phyloP scores from a whole-genome alignment of 2,113 vertebrate genomes.

The Aepyceros melampus region DNA sequence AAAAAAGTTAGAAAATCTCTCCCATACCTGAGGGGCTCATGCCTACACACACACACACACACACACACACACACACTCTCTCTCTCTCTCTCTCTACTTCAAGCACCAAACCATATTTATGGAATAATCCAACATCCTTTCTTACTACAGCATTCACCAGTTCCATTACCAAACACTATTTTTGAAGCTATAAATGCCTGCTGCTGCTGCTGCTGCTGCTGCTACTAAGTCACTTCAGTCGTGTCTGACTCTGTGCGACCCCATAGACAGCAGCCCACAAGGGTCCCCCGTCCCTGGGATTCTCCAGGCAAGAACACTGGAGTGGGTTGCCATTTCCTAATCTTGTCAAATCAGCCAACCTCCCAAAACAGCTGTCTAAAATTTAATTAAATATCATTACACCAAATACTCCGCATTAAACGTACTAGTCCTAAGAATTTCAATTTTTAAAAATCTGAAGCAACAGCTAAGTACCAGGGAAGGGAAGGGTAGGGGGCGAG shows the following conservation, averaged over 20 bases:
- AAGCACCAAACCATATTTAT: background rate
- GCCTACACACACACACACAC: background rate
- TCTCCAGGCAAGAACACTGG: no score
- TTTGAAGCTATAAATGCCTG: background rate
- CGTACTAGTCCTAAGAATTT: background rate
- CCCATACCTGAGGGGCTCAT: background rate
- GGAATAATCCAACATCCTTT: background rate
- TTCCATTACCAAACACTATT: background rate
- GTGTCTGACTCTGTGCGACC: no score
- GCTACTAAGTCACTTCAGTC: no score
- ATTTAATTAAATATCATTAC: background rate
- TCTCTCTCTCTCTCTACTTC: background rate
- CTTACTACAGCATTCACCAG: background rate
- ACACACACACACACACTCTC: background rate
- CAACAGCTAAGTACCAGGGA: background rate
- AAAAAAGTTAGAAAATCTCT: background rate
- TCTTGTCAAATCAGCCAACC: conserved; percentile 10
- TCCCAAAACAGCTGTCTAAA: background rate
- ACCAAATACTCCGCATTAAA: background rate
- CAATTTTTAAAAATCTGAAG: background rate
- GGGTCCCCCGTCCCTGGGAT: no score
- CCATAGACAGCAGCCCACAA: no score
- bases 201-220: no score
- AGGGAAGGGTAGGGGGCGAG: rapidly evolving
- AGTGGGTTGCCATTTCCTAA: no score